Evolutionary conservation across 2,797 vertebrate species (phyloP).

Genomic region (Gymnoscopelus microlampas): DNA sequence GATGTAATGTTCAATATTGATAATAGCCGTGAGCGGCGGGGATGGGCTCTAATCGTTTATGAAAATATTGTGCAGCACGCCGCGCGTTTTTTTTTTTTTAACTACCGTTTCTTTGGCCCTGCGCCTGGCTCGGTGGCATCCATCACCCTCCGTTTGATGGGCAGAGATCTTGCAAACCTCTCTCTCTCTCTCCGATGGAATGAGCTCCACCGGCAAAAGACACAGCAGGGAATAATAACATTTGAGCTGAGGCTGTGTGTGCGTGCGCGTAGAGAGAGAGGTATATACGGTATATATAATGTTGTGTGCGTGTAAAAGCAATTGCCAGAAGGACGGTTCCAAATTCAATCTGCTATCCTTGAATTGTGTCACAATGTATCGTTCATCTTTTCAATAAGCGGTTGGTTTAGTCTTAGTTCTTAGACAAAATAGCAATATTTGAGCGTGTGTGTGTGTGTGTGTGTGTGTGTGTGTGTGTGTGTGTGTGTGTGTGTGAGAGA

Average conservation of each 20-base stretch:
- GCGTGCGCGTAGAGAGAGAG: background rate
- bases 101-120: conserved; percentile 45
- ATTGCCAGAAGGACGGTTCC: background rate
- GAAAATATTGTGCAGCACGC: conserved; percentile 70
- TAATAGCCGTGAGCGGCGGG: conserved; percentile 70
- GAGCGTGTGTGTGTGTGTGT: conserved; percentile 21
- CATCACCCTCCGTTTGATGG: conserved; percentile 60
- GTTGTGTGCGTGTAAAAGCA: background rate
- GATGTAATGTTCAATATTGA: conserved; percentile 83
- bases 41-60: conserved; percentile 77
- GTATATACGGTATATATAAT: background rate
- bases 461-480: conserved; percentile 27
- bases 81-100: conserved; percentile 13
- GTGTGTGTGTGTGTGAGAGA: background rate
- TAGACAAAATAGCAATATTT: conserved; percentile 18
- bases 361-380: background rate
- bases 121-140: conserved; percentile 48
- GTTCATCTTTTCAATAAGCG: background rate
- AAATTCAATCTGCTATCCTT: background rate
- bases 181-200: conserved; percentile 54
- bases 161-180: conserved; percentile 53
- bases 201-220: conserved; percentile 50
- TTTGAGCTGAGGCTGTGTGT: conserved; percentile 18
- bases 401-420: conserved; percentile 2
- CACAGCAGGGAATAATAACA: conserved; percentile 7